Percentiles rank a stretch among this genome's conserved stretches.
phyloP scores from a whole-genome alignment of 2,888 invertebrate species.

The Brachylomia viminalis region DNA sequence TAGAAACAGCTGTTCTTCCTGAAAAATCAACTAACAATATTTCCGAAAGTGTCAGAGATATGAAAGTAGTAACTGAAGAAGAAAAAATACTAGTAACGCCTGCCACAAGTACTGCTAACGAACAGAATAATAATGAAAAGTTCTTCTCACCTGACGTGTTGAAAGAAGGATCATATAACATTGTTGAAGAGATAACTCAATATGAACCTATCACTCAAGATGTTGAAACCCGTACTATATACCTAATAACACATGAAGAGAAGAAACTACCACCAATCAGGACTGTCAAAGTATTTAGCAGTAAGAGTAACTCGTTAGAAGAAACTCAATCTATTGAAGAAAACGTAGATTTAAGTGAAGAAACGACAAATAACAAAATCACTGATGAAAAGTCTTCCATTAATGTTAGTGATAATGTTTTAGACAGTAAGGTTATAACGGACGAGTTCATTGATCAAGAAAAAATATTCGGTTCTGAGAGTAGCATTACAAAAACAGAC shows the following conservation, averaged over 20 bases:
- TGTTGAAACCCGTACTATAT: constrained; percentile 88
- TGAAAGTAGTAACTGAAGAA: constrained; percentile 19
- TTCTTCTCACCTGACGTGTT: constrained; percentile 75
- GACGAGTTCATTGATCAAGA: constrained; percentile 35
- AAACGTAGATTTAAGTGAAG: constrained; percentile 56
- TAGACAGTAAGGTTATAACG: constrained; percentile 53
- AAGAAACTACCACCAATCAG: constrained; percentile 92
- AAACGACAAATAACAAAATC: constrained; percentile 73
- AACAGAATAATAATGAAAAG: constrained; percentile 87
- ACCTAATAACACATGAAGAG: constrained; percentile 94
- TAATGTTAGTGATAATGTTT: constrained; percentile 64
- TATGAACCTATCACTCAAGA: constrained; percentile 78
- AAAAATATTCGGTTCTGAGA: constrained; percentile 28
- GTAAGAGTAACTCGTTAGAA: constrained; percentile 91
- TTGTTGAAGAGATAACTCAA: constrained; percentile 80
- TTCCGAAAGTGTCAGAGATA: constrained; percentile 13
- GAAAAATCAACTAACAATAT: constrained; percentile 15
- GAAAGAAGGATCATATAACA: constrained; percentile 77
- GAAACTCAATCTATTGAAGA: constrained; percentile 70
- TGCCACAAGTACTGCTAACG: constrained; percentile 70
- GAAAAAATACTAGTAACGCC: constrained; percentile 53
- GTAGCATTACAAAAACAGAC: constrained; percentile 4
- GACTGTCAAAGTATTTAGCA: constrained; percentile 90
- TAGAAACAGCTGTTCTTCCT: constrained; percentile 31
- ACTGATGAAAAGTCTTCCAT: constrained; percentile 75